These are phyloP conservation scores for Sialia sialis DNA, from an alignment of 2,113 vertebrate species.

Conservation along the genomic window DNA sequence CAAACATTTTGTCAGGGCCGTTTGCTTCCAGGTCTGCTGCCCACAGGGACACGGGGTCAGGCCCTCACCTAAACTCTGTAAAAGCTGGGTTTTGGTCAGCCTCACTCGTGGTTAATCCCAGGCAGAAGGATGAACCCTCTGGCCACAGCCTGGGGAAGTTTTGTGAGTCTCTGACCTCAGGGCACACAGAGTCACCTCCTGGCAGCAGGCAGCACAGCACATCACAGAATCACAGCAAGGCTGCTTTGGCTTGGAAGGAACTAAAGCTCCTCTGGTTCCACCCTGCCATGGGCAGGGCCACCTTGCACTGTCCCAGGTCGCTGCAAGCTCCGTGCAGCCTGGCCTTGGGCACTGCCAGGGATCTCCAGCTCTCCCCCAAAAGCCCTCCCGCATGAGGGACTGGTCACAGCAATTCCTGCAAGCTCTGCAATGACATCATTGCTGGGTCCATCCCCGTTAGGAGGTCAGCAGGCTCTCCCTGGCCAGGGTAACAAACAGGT, in stretches of 20 bases:
- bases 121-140: neutral
- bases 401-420: neutral
- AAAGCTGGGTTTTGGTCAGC: neutral
- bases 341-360: neutral
- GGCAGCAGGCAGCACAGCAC: neutral
- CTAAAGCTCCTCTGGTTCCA: neutral
- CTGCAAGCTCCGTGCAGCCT: neutral
- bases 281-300: neutral
- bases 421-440: neutral
- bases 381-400: fast-evolving
- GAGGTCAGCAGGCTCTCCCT: neutral
- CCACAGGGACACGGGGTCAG: neutral
- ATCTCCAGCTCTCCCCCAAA: neutral
- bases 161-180: neutral
- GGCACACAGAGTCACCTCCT: neutral
- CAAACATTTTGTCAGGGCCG: neutral
- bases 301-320: neutral
- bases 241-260: neutral
- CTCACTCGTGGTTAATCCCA: neutral
- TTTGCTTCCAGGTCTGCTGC: neutral
- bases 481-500: constrained; percentile 12
- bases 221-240: neutral
- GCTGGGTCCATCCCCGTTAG: neutral
- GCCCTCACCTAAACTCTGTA: neutral
- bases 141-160: neutral